Evolutionary conservation across 2,113 vertebrate species (phyloP).

Genomic region (Caranx melampygus): DNA sequence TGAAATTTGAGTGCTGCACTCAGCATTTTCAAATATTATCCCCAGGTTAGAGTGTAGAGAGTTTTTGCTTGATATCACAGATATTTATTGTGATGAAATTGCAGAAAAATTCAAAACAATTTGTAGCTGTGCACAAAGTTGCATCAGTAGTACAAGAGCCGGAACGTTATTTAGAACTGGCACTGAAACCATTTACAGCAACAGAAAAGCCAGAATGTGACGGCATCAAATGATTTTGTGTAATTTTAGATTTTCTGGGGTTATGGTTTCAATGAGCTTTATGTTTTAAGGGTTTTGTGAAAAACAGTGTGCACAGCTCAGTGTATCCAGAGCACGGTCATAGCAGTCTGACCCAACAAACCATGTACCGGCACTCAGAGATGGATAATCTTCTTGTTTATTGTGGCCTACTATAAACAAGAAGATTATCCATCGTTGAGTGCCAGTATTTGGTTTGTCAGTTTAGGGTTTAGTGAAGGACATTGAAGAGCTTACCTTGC

Average conservation of each 20-base stretch:
- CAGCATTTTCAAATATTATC: too few relatives aligned
- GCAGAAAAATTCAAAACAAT: neutral
- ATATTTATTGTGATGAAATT: neutral
- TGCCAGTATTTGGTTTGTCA: too few relatives aligned
- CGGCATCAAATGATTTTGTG: neutral
- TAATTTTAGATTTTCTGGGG: neutral
- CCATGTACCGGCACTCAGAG: too few relatives aligned
- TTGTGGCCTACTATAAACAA: too few relatives aligned
- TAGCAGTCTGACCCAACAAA: too few relatives aligned
- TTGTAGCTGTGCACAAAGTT: neutral
- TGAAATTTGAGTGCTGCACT: neutral
- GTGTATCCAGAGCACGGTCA: too few relatives aligned
- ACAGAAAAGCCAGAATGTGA: neutral
- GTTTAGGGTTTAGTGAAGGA: neutral
- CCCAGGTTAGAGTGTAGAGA: neutral
- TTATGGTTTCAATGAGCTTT: neutral
- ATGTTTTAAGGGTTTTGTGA: neutral
- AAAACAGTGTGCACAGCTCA: neutral
- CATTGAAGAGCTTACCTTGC: neutral
- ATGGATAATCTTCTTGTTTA: too few relatives aligned
- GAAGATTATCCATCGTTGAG: too few relatives aligned
- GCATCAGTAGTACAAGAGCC: neutral
- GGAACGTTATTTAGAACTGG: neutral
- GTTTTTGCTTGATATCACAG: neutral
- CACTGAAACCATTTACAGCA: neutral